These are phyloP conservation scores for Malurus melanocephalus DNA, from an alignment of 2,113 vertebrate genomes.

Conservation along the genomic window DNA sequence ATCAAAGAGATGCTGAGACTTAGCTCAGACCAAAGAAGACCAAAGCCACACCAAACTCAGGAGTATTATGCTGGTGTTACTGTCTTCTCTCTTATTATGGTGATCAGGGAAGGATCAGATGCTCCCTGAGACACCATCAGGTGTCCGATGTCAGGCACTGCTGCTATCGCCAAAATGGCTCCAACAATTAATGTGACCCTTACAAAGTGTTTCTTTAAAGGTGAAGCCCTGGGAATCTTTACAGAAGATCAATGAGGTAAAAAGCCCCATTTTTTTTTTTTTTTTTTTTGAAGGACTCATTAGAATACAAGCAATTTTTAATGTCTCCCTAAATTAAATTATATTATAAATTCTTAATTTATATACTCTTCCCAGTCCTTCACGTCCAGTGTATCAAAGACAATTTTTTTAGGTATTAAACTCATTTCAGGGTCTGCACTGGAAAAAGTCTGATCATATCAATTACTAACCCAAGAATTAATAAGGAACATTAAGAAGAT, in stretches of 20 bases:
- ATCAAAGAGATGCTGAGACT: background rate
- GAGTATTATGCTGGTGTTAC: background rate
- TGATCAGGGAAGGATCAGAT: background rate
- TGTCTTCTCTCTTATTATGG: background rate
- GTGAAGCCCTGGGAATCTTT: background rate
- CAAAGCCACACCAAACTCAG: background rate
- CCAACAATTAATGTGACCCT: background rate
- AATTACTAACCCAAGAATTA: background rate
- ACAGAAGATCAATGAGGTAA: background rate
- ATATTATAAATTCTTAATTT: background rate
- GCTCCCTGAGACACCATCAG: background rate
- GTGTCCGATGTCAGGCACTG: background rate
- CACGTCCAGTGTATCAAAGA: background rate
- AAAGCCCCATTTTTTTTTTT: background rate
- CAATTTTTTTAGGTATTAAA: background rate
- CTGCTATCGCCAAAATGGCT: background rate
- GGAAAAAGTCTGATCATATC: background rate
- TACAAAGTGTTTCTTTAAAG: background rate
- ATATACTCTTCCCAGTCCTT: background rate
- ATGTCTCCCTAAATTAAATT: background rate
- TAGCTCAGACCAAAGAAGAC: background rate
- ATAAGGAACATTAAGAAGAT: background rate
- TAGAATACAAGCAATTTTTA: background rate
- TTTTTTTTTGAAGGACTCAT: background rate
- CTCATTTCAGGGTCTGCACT: background rate